Conservation (phyloP, 2,888 invertebrate species). For the Smittia sp. region DNA sequence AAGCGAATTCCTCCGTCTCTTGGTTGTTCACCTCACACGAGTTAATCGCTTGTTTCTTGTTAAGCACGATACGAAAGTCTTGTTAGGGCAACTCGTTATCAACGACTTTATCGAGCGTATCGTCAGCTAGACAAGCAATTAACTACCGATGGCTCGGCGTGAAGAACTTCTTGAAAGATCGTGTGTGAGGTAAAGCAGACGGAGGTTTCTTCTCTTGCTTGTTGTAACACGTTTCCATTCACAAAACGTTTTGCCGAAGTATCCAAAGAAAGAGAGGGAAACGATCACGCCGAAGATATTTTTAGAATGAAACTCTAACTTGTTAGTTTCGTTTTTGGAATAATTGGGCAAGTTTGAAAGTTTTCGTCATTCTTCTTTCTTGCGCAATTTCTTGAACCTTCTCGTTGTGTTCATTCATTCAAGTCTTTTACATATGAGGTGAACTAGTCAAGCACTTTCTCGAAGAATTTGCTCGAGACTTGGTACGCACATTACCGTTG, state of each 20-base stretch:
- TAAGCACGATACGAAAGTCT: too few relatives aligned
- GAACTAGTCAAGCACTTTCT: background rate
- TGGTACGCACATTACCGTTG: background rate
- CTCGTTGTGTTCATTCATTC: slow-evolving; percentile 2
- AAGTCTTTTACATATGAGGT: background rate
- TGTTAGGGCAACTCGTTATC: too few relatives aligned
- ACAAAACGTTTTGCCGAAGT: background rate
- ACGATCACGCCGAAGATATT: background rate
- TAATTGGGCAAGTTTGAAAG: background rate
- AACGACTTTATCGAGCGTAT: too few relatives aligned
- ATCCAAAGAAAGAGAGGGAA: background rate
- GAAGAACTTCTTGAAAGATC: too few relatives aligned
- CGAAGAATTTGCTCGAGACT: background rate
- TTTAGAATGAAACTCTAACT: background rate
- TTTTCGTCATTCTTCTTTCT: background rate
- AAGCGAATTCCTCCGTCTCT: background rate
- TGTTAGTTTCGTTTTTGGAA: background rate
- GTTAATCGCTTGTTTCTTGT: too few relatives aligned
- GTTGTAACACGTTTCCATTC: background rate
- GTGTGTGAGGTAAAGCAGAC: too few relatives aligned
- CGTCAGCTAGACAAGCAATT: too few relatives aligned
- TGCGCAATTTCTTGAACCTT: background rate
- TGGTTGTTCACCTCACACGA: background rate
- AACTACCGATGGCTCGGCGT: too few relatives aligned
- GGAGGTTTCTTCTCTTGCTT: background rate